phyloP scores from a whole-genome alignment of 2,888 invertebrate genomes.

The Meandrusa payeni region DNA sequence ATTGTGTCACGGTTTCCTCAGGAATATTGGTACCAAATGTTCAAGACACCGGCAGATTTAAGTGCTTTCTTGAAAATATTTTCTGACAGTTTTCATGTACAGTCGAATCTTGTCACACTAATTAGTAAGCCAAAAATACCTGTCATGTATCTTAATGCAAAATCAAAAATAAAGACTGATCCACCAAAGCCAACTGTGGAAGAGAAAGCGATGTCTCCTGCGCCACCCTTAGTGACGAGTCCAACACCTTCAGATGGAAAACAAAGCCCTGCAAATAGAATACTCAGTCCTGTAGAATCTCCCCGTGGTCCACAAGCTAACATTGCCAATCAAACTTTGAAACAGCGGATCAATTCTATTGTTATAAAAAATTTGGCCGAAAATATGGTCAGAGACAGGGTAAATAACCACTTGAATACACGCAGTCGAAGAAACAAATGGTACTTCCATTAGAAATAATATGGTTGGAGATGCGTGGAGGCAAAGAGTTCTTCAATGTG shows the following conservation, averaged over 20 bases:
- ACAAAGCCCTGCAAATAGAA: constrained; percentile 68
- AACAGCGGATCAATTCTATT: constrained; percentile 93
- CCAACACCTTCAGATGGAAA: constrained; percentile 73
- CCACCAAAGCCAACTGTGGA: constrained; percentile 71
- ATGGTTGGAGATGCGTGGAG: constrained; percentile 88
- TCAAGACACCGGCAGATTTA: constrained; percentile 94
- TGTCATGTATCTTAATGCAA: constrained; percentile 77
- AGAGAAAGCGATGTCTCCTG: constrained; percentile 59
- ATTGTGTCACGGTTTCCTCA: constrained; percentile 88
- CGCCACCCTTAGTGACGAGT: constrained; percentile 59
- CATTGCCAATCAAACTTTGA: constrained; percentile 88
- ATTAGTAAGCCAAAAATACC: constrained; percentile 88
- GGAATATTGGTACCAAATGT: constrained; percentile 91
- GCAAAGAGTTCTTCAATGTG: constrained; percentile 89
- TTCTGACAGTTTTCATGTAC: constrained; percentile 96
- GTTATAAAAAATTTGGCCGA: constrained; percentile 94
- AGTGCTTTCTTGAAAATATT: constrained; percentile 95
- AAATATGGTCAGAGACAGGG: constrained; percentile 83
- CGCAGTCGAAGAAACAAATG: constrained; percentile 68
- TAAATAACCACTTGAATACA: constrained; percentile 71
- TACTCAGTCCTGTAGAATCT: constrained; percentile 77
- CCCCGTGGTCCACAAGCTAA: constrained; percentile 71
- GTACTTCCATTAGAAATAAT: constrained; percentile 64
- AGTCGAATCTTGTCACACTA: constrained; percentile 93
- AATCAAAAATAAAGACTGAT: constrained; percentile 74